Evolutionary conservation across 1,140 invertebrate species (phyloP), one percentile per base, ranked within the genome.

Genomic region (Steinernema feltiae): DNA sequence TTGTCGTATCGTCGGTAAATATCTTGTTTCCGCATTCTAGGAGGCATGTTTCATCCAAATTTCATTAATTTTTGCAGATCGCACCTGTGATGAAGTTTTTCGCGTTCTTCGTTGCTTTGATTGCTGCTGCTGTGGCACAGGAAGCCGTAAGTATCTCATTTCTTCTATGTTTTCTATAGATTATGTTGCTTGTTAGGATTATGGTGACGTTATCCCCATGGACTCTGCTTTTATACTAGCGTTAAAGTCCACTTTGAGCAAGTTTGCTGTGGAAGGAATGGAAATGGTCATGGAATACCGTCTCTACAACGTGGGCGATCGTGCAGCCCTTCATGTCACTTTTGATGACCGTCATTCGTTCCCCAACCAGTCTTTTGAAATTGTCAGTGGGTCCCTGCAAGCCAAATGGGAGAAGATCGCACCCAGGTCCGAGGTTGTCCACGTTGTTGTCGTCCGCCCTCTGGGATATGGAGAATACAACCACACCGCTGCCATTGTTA

Each of bases 251-350:
- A 86, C 98, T 83, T 89, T 98, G n/a, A 98, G 98, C 84, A 95
- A 93, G 89, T 98, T 97, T 87, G 89, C 98, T 71, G 95, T 99
- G n/a, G 95, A 99, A 90, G 92, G 93, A 85, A 94, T 94, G 91
- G 96, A 99, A 87, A 91, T 98, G 81, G 90, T 98, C 81, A 92
- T 98, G 46, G 94, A 96, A 88, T 92, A 91, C 82, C 88, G 86
- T 74, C 87, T 91, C 35, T 90, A 86, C 83, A 90, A 90, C 84
- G 87, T 90, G 77, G 90, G 90, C 76, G 88, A 87, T 78, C 80
- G 75, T 32, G 73, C 83, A 30, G 85, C 86, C 31, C 48, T 84
- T 3, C 81, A 82, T 71, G 81, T 86, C 18, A 81, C 80, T 21
- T 69, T 85, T 18, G 85, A 86, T 78, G 84, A 85, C 73, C 79